Evolutionary conservation across 2,888 invertebrate species (phyloP), one percentile per base, ranked within the genome.

Genomic region (Malthinus seriepunctatus): DNA sequence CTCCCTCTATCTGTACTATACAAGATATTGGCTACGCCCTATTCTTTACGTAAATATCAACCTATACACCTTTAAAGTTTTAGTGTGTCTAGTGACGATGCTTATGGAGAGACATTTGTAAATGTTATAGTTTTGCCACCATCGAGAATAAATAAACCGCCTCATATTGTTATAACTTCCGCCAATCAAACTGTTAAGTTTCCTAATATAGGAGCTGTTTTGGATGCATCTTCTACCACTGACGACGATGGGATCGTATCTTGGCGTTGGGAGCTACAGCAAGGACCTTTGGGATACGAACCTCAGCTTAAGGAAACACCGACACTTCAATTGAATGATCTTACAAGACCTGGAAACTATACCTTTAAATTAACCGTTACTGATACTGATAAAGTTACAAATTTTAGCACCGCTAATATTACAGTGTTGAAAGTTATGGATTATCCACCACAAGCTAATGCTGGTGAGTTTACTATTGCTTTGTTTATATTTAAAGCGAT

Each of bases 401-500:
- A 93, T 75, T 91, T 88, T 0, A 91, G 93, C 0, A 88, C 87
- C 5, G 95, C 96, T 5, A 93, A 91, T 75, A 90, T 97, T 51
- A 93, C 91, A 2, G 95, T 96, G 9, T 80, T 95, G 11, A 93
- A 95, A 81, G 91, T 91, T 67, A 93, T 88, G 0, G 97, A 97
- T 76, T 97, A 97, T 80, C 95, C 95, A 0, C 97, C 97, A 0
- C 93, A 93, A 76, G 96, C 96, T 0, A 95, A 95, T 82, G 96
- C 96, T 45, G 90, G 86, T 84, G 73, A 51, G 53, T 37, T 48
- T n/a, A 31, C n/a, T n/a, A n/a, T n/a, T n/a, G n/a, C n/a, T n/a
- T n/a, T n/a, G n/a, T n/a, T n/a, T n/a, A n/a, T n/a, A n/a, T n/a
- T n/a, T n/a, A n/a, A n/a, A n/a, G n/a, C n/a, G n/a, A n/a, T n/a